phyloP scores from a whole-genome alignment of 2,797 vertebrate genomes.

The Megaceryle alcyon region DNA sequence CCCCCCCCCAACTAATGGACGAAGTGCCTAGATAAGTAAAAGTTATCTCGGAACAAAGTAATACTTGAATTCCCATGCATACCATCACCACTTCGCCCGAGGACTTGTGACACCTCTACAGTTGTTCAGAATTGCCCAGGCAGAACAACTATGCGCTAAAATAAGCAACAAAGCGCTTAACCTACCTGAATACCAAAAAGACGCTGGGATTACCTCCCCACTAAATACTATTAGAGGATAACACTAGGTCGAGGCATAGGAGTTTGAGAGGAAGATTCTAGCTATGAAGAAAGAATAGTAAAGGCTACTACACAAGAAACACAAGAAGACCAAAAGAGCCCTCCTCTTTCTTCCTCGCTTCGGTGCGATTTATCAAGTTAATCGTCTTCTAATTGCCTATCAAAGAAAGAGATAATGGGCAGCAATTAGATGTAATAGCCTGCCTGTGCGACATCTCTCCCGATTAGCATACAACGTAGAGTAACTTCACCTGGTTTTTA shows the following conservation, averaged over 20 bases:
- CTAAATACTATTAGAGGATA: background rate
- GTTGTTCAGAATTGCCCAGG: background rate
- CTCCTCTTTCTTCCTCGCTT: background rate
- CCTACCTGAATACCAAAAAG: background rate
- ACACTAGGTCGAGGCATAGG: background rate
- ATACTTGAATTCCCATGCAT: background rate
- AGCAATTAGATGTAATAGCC: conserved; percentile 75
- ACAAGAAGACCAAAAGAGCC: fast-evolving
- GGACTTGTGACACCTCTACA: background rate
- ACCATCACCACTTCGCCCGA: background rate
- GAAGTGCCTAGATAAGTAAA: background rate
- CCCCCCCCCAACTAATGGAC: background rate
- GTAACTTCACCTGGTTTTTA: conserved; percentile 41
- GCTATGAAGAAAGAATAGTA: background rate
- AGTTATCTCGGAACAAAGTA: background rate
- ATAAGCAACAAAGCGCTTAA: background rate
- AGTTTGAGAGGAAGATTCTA: background rate
- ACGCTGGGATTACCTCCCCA: background rate
- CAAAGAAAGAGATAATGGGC: conserved; percentile 77
- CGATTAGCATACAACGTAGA: conserved; percentile 57
- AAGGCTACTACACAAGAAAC: background rate
- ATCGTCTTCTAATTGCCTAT: conserved; percentile 76
- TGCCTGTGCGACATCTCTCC: conserved; percentile 30
- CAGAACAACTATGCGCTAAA: background rate
- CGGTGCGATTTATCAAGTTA: conserved; percentile 55